Base-by-base conservation (phyloP, 2,888 invertebrate genomes). In the Diarsia rubi region DNA sequence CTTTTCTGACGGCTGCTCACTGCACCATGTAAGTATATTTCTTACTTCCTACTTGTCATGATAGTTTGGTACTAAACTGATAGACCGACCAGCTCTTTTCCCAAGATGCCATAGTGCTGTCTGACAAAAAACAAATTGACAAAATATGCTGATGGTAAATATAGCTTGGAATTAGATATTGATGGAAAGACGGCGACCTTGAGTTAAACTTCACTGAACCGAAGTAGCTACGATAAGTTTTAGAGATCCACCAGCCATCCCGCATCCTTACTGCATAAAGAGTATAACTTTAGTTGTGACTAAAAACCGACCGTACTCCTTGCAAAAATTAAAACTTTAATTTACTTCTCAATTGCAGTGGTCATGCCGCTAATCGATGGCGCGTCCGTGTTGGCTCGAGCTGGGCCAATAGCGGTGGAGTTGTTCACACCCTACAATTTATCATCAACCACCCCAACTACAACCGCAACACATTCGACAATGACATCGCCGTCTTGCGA, bases 1-100 rank as follows among this genome's bases (percentile, higher is more conserved):
- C 91, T 12, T 49, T 93, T n/a, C 83, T 93, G 6, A 84, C 91
- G 2, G 92, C 92, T 63, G 93, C 91, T 67, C 92, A 92, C 65
- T 93, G 93, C 71, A 73, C 83, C 12, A 0, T 47, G 93, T 92
- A 89, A 86, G 77, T 59, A 27, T 45, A 42, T 42, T 27, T 42
- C 21, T 21, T 24, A 6, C 12, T 42, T n/a, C 0, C 2, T n/a
- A 6, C 19, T 45, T 24, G 14, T 5, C 2, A 24, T 47, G 2
- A 65, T 37, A 5, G 19, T 21, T 24, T 6, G 14, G 37, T 69
- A 37, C 45, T 37, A 5, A 24, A 37, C 9, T 47, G 19, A 19
- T 19, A 27, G n/a, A n/a, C 19, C 14, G 31, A 19, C 4, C 14
- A 31, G 27, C 19, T 59, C 21, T 49, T n/a, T n/a, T 54, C 8